phyloP scores from a whole-genome alignment of 1,140 invertebrate species.

The Acromyrmex echinatior region DNA sequence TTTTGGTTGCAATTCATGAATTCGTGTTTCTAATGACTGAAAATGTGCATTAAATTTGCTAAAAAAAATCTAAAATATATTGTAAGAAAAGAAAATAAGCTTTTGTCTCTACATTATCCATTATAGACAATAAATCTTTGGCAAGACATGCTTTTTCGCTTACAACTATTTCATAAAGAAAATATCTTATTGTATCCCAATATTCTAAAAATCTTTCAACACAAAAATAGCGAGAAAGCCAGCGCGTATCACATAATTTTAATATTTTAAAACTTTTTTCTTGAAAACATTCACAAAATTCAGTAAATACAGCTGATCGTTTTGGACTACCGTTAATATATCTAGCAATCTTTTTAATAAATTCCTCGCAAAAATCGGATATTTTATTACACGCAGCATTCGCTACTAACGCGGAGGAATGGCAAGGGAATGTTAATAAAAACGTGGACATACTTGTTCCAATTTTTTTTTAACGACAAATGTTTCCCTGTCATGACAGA shows the following conservation, averaged over 20 bases:
- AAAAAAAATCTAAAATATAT: too few relatives aligned
- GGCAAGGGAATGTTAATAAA: background rate
- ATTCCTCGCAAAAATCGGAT: background rate
- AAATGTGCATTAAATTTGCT: too few relatives aligned
- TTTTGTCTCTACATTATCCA: too few relatives aligned
- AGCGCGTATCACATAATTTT: background rate
- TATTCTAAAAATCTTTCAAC: too few relatives aligned
- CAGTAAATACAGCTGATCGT: background rate
- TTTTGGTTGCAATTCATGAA: too few relatives aligned
- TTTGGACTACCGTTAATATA: conserved; percentile 6
- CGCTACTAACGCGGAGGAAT: background rate
- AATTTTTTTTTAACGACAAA: background rate
- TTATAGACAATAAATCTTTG: too few relatives aligned
- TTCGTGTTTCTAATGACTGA: too few relatives aligned
- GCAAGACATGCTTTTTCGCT: too few relatives aligned
- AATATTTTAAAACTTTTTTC: background rate
- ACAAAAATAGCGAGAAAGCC: too few relatives aligned
- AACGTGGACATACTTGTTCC: background rate
- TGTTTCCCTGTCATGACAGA: background rate
- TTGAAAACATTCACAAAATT: background rate
- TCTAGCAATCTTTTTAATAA: background rate
- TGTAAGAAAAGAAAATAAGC: too few relatives aligned
- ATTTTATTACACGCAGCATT: background rate
- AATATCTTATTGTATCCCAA: too few relatives aligned
- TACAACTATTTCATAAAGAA: too few relatives aligned